phyloP scores from a whole-genome alignment of 2,888 invertebrate species.

The Ecdyonurus torrentis region DNA sequence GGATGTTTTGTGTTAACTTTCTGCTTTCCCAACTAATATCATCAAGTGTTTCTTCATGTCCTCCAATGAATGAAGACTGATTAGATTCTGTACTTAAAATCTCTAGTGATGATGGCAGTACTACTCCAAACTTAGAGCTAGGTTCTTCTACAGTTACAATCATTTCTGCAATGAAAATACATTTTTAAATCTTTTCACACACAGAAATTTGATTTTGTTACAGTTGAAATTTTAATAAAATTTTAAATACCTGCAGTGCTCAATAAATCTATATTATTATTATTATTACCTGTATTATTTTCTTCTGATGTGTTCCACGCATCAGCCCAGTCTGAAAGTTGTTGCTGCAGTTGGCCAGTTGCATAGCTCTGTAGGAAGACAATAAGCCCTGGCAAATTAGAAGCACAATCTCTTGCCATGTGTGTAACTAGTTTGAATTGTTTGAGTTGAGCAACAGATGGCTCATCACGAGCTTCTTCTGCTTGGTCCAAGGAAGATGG shows the following conservation, averaged over 20 bases:
- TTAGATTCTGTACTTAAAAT: not conserved
- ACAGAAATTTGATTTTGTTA: no score
- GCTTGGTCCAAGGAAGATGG: conserved; percentile 8
- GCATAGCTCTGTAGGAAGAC: conserved; percentile 13
- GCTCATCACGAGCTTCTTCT: not conserved
- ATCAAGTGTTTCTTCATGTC: not conserved
- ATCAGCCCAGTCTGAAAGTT: not conserved
- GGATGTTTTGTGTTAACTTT: conserved; percentile 4
- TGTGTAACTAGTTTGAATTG: not conserved
- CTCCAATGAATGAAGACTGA: not conserved
- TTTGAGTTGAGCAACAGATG: not conserved
- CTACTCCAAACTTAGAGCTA: conserved; percentile 6
- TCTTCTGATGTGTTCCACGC: not conserved
- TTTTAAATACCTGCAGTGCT: no score
- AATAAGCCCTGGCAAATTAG: conserved; percentile 5
- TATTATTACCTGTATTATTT: not conserved
- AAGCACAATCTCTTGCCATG: not conserved
- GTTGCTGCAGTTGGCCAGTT: not conserved
- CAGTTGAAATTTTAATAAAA: no score
- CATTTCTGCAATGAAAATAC: no score
- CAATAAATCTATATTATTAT: no score
- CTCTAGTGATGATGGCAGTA: conserved; percentile 1
- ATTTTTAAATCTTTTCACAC: no score
- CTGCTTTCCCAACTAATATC: not conserved
- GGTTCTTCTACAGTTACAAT: conserved; percentile 4